These are phyloP conservation scores for Latrodectus geometricus DNA, from an alignment of 1,140 invertebrate genomes.

Conservation along the genomic window DNA sequence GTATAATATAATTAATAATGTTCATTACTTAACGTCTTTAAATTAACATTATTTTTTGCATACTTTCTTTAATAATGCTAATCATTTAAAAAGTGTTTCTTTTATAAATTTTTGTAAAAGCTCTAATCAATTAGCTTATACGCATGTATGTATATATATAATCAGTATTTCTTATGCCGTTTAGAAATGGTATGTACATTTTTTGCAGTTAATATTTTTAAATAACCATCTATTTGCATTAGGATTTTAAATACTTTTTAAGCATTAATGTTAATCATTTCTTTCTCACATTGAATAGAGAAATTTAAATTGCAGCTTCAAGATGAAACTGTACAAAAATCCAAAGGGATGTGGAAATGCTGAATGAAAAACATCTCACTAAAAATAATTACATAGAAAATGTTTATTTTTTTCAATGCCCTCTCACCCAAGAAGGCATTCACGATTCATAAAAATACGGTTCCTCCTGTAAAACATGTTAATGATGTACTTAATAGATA, in stretches of 20 bases:
- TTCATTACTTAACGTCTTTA: too few species aligned
- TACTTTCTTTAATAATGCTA: too few species aligned
- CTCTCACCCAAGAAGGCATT: constrained; percentile 1
- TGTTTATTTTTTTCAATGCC: constrained; percentile 4
- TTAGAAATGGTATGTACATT: too few species aligned
- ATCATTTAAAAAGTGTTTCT: too few species aligned
- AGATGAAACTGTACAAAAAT: not conserved
- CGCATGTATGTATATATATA: too few species aligned
- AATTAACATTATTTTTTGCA: too few species aligned
- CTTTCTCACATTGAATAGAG: not conserved
- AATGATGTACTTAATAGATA: constrained; percentile 52
- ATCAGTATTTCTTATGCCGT: too few species aligned
- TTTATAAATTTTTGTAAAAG: too few species aligned
- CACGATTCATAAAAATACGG: constrained; percentile 26
- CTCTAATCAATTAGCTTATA: too few species aligned
- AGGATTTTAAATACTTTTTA: not conserved
- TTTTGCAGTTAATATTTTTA: too few species aligned
- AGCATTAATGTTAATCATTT: not conserved
- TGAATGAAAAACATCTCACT: not conserved
- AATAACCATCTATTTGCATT: too few species aligned
- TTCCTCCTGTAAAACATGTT: constrained; percentile 34
- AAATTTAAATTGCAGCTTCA: not conserved
- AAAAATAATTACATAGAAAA: constrained; percentile 41
- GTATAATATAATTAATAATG: too few species aligned
- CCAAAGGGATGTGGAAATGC: not conserved